Evolutionary conservation across 2,113 vertebrate species (phyloP), one percentile per base, ranked within the genome.

Genomic region (Athene cunicularia): DNA sequence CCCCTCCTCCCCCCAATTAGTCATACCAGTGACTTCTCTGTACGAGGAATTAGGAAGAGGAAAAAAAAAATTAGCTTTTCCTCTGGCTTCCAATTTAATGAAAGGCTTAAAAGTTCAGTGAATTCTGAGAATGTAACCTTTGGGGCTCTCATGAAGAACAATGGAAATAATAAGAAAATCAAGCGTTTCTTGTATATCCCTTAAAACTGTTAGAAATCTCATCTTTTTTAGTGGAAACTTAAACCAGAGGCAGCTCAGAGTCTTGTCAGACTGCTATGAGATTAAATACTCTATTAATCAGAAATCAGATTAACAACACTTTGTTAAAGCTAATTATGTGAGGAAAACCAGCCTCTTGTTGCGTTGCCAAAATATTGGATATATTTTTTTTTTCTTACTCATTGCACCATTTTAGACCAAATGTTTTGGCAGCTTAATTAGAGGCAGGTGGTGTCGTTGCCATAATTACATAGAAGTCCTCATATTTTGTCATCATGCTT

Each of bases 341-440:
- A 92, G 80, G 80, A 95, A 96, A 95, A 71, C 60, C 93, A 95
- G 53, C 70, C 63, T 92, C 66, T 84, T 88, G 58, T 75, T 94
- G 71, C 49, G 0, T 80, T 95, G 80, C 94, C 92, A 96, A 94
- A 96, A 94, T 88, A 80, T 71, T 72, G 66, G 88, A 76, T 76
- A 70, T 73, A 23, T 59, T 52, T 93, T 58, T 90, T 71, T 84
- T 85, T 86, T 72, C 35, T 64, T 23, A 89, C 89, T 96, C 74
- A 21, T 79, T 70, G 88, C 86, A 94, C 88, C 91, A 93, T 93
- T 98, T 96, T 88, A 95, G 74, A 91, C 88, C 92, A 96, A 98
- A 96, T 98, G 97, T 96, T 98, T 98, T 97, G 97, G 97, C 96
- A 97, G 93, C 85, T 96, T 97, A 98, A 97, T 97, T 97, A 93